Evolutionary conservation across 30 jellyfish, hydroid and myxozoan genomes (phyloP).

Genomic region (Hydractinia symbiolongicarpus): DNA sequence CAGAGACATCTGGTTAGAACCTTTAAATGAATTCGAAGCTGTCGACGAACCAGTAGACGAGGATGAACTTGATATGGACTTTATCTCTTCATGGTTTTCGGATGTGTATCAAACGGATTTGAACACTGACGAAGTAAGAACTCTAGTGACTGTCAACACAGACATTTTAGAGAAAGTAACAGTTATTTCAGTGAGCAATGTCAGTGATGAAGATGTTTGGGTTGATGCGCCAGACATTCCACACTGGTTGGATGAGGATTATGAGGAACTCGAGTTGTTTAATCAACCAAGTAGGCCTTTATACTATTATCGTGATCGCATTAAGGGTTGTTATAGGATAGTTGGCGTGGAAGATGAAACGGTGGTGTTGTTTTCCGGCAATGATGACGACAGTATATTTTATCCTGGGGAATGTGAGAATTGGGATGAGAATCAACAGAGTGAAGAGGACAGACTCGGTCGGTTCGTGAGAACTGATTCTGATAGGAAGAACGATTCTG

Average conservation of each 20-base stretch:
- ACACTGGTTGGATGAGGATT: conserved; percentile 89
- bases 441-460: not conserved
- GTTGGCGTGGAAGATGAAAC: conserved; percentile 98
- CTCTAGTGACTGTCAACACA: conserved; percentile 42
- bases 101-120: conserved; percentile 48
- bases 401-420: conserved; percentile 44
- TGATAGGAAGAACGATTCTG: conserved; percentile 67
- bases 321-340: conserved; percentile 95
- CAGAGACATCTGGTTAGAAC: conserved; percentile 30
- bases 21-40: conserved; percentile 12
- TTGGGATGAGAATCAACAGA: not conserved
- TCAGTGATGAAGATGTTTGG: conserved; percentile 91
- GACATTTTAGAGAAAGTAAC: conserved; percentile 79
- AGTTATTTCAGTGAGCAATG: conserved; percentile 57
- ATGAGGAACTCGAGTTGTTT: conserved; percentile 67
- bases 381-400: conserved; percentile 94
- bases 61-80: conserved; percentile 45
- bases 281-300: conserved; percentile 90
- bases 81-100: conserved; percentile 69
- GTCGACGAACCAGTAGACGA: conserved; percentile 31
- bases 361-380: conserved; percentile 92
- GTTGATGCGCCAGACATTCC: conserved; percentile 98
- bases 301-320: conserved; percentile 93
- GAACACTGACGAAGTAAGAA: conserved; percentile 49
- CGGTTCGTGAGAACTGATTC: not conserved